Evolutionary conservation across 2,113 vertebrate species (phyloP).

Genomic region (Erythrocercus mccallii): DNA sequence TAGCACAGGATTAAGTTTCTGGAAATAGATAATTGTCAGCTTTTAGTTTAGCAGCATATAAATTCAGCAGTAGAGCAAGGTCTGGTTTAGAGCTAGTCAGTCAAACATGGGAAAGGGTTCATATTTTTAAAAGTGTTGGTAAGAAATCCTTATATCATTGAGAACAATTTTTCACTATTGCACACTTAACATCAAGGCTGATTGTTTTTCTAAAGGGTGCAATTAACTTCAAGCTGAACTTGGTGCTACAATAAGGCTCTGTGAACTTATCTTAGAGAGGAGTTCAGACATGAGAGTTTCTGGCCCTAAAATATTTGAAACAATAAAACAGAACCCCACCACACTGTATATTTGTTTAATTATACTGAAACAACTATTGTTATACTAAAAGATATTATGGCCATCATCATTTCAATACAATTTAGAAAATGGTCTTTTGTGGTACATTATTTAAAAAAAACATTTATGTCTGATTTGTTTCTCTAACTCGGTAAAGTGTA

Average conservation of each 20-base stretch:
- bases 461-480: background rate
- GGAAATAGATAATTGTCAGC: background rate
- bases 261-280: background rate
- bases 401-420: background rate
- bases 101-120: background rate
- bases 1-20: background rate
- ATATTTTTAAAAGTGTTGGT: background rate
- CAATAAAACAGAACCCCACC: background rate
- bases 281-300: background rate
- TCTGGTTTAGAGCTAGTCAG: background rate
- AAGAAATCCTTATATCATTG: background rate
- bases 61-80: background rate
- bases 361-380: background rate
- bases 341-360: background rate
- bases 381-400: background rate
- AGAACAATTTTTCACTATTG: background rate
- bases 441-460: background rate
- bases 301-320: background rate
- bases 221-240: background rate
- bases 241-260: background rate
- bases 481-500: background rate
- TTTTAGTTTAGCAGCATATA: background rate
- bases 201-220: background rate
- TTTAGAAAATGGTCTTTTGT: background rate
- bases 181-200: background rate